Base-by-base conservation (phyloP, 2,797 vertebrate genomes). In the Manis javanica region DNA sequence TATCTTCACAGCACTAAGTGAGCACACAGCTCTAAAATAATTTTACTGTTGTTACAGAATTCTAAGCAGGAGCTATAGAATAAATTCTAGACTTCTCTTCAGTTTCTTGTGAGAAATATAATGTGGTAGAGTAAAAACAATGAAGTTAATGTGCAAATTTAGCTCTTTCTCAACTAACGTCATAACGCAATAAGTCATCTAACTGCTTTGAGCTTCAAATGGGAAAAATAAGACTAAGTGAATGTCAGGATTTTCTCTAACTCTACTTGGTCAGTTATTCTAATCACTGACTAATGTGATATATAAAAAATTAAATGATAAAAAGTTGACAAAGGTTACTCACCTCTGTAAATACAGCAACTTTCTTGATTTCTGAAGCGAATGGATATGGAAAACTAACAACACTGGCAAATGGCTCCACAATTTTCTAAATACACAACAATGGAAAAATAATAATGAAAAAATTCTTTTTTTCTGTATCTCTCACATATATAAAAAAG, bases 301-400 rank as follows among this genome's bases (percentile, higher is more conserved):
- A 31, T 42, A 46, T 75, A 69, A 81, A 95, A 84, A 77, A 66
- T 59, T 34, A 82, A 82, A 87, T 0, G 24, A 87, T 46, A 53
- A 71, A 95, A 64, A 63, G 13, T 31, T 93, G 46, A 14, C 5
- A 71, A 94, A 34, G 37, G 51, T 93, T 93, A 98, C 98, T 97
- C 96, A 99, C 99, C 99, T 99, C 99, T 18, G 99, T 99, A 96
- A 99, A 99, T 91, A 99, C 99, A 69, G 99, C 87, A 91, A 99
- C 99, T 97, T 97, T 99, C 97, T 99, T 99, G 6, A 64, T 34
- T 46, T 99, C 98, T 0, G 98, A 98, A 13, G 96, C 97, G 59
- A 99, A 99, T 18, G 98, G 98, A 96, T 99, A 97, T 0, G 99
- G 99, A 8, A 99, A 96, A n/a, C 98, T 94, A 82, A 99, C 81